Conservation (phyloP, 2,797 vertebrate genomes). For the Eulemur albifrons region DNA sequence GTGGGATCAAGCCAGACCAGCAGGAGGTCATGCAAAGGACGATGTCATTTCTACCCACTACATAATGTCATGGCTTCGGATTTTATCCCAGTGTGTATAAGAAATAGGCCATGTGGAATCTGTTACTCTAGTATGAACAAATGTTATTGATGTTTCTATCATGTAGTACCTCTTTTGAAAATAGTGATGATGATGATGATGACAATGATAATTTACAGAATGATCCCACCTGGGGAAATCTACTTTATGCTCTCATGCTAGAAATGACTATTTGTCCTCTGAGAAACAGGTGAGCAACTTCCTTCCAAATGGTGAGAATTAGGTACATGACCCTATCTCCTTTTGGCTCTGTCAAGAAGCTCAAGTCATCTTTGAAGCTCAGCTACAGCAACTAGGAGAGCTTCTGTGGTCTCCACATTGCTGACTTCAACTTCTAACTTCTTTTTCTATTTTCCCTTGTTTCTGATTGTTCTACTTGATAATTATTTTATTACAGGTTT, state of each 20-base stretch:
- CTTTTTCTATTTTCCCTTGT: not conserved
- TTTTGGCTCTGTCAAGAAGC: not conserved
- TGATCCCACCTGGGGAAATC: not conserved
- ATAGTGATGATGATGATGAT: not conserved
- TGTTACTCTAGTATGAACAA: slow-evolving; percentile 21
- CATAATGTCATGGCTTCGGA: not conserved
- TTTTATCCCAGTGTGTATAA: not conserved
- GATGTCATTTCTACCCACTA: not conserved
- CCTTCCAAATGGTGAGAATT: not conserved
- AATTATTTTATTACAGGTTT: not conserved
- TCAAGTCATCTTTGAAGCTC: not conserved
- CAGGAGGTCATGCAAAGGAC: not conserved
- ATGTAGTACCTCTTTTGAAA: not conserved
- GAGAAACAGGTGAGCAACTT: not conserved
- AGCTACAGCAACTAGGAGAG: not conserved
- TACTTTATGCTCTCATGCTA: not conserved
- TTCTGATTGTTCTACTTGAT: not conserved
- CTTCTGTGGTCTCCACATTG: not conserved
- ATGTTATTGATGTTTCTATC: not conserved
- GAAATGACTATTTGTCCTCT: not conserved
- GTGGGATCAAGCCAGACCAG: not conserved
- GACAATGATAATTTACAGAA: not conserved
- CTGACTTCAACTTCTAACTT: not conserved
- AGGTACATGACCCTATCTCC: not conserved
- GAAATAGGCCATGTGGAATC: not conserved